Conservation (phyloP, 2,888 invertebrate species). For the Nebria brevicollis region DNA sequence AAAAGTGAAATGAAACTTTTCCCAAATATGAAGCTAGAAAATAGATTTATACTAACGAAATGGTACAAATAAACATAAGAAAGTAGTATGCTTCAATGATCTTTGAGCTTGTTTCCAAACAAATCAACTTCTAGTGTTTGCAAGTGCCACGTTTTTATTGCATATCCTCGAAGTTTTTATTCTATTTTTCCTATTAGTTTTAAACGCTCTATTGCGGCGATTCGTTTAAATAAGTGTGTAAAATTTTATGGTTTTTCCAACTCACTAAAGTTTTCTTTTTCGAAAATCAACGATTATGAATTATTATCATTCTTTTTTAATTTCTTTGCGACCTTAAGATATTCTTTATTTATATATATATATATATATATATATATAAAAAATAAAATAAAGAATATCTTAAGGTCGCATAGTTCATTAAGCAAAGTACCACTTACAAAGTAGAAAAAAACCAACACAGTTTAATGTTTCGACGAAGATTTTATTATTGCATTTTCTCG, state of each 20-base stretch:
- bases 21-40: too few relatives aligned
- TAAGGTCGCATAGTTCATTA: background rate
- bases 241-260: too few relatives aligned
- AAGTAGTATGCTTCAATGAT: background rate
- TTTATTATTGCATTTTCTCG: background rate
- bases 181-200: background rate
- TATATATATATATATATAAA: too few relatives aligned
- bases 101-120: background rate
- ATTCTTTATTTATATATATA: too few relatives aligned
- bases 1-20: too few relatives aligned
- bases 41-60: too few relatives aligned
- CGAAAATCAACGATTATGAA: background rate
- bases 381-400: background rate
- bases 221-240: too few relatives aligned
- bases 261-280: background rate
- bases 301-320: too few relatives aligned
- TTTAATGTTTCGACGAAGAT: background rate
- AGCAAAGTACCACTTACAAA: background rate
- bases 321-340: too few relatives aligned
- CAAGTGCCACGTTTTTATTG: background rate
- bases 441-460: background rate
- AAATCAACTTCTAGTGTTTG: background rate
- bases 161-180: background rate
- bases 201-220: background rate
- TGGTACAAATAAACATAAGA: too few relatives aligned